Percentiles rank a stretch among this genome's conserved stretches.
Conservation (phyloP, 2,888 invertebrate species). For the Nomada lathburiana region DNA sequence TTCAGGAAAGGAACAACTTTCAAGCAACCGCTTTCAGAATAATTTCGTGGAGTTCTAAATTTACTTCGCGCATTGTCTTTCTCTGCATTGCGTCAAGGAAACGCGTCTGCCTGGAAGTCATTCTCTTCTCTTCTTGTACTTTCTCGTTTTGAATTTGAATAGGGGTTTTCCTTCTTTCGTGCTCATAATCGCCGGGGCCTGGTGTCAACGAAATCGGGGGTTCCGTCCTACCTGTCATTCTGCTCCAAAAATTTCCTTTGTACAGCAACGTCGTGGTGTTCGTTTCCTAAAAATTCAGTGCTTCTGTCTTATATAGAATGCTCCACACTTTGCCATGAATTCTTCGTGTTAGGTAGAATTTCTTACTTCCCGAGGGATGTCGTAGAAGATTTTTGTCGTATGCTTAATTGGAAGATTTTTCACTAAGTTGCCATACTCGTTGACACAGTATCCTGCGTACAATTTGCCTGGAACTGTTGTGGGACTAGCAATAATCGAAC, state of each 20-base stretch:
- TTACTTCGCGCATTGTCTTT: constrained; percentile 69
- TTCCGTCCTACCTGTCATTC: constrained; percentile 72
- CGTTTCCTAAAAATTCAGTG: constrained; percentile 57
- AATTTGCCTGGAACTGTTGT: constrained; percentile 55
- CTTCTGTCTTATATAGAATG: not conserved
- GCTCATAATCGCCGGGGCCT: constrained; percentile 70
- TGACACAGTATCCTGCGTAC: constrained; percentile 48
- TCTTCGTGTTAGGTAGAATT: not conserved
- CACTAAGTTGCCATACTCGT: constrained; percentile 45
- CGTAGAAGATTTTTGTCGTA: constrained; percentile 45
- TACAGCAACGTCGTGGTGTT: constrained; percentile 67
- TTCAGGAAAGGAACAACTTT: not conserved
- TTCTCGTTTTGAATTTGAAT: constrained; percentile 58
- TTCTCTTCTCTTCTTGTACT: constrained; percentile 66
- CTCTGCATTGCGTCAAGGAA: constrained; percentile 67
- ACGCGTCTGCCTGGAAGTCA: constrained; percentile 61
- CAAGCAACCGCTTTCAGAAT: not conserved
- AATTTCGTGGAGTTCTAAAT: not conserved
- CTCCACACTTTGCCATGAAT: too few relatives aligned
- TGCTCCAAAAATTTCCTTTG: constrained; percentile 76
- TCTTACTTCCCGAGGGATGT: constrained; percentile 57
- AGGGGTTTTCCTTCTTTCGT: constrained; percentile 52
- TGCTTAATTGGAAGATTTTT: constrained; percentile 36
- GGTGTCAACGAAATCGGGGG: constrained; percentile 52
- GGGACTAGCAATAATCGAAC: constrained; percentile 22